phyloP scores from a whole-genome alignment of 92 coral and sea anemone species.

The Meandrina meandrites region DNA sequence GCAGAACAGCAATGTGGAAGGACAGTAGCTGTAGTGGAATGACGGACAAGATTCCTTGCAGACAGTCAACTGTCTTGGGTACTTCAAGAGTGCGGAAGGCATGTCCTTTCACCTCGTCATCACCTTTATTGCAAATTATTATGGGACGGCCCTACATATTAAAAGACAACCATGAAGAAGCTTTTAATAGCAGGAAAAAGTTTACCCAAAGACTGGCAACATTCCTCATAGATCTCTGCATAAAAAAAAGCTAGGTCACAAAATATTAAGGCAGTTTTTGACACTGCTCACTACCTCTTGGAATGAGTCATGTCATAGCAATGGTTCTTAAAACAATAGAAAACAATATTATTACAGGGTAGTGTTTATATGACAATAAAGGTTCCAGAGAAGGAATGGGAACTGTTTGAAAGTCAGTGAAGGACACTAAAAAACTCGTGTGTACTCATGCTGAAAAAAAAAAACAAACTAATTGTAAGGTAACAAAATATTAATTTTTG shows the following conservation, averaged over 20 bases:
- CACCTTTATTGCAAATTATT: conserved; percentile 81
- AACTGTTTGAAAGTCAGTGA: no score
- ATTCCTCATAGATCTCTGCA: neutral
- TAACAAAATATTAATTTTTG: no score
- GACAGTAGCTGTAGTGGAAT: conserved; percentile 93
- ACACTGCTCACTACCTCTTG: no score
- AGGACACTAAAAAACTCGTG: no score
- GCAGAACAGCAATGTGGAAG: conserved; percentile 90
- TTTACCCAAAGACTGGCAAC: neutral
- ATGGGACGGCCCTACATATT: conserved; percentile 88
- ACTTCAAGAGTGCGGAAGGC: conserved; percentile 92
- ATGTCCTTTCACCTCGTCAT: conserved; percentile 82
- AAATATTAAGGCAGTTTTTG: no score
- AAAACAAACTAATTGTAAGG: no score
- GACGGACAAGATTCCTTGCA: conserved; percentile 90
- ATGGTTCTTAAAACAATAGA: no score
- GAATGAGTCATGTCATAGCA: no score
- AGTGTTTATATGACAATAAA: no score
- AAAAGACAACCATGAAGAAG: neutral
- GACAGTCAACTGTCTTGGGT: conserved; percentile 89
- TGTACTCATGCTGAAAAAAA: no score
- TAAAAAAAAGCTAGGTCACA: neutral
- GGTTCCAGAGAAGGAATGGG: no score
- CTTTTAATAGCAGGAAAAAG: neutral
- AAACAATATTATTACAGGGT: no score